These are phyloP conservation scores for Menura novaehollandiae DNA, from an alignment of 2,113 vertebrate genomes.

Conservation along the genomic window DNA sequence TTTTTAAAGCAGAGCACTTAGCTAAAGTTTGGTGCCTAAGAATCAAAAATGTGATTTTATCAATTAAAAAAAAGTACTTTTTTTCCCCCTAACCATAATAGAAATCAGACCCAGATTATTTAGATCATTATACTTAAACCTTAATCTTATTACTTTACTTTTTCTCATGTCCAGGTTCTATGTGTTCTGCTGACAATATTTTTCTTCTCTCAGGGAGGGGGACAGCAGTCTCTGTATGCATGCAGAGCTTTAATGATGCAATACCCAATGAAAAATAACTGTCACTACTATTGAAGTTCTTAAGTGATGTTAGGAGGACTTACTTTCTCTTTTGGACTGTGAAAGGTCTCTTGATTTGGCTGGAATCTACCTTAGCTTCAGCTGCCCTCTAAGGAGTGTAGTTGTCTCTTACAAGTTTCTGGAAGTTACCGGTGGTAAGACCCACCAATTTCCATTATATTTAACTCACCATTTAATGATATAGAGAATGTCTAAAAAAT, in stretches of 20 bases:
- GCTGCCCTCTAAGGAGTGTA: neutral
- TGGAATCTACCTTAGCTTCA: neutral
- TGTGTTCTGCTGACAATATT: neutral
- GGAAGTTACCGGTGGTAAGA: neutral
- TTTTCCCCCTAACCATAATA: neutral
- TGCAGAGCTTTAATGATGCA: neutral
- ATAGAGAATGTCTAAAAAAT: neutral
- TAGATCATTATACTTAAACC: neutral
- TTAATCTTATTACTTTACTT: neutral
- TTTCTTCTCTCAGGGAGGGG: neutral
- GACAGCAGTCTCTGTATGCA: neutral
- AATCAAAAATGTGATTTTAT: fast-evolving
- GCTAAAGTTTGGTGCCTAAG: neutral
- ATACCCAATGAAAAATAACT: neutral
- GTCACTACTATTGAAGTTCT: neutral
- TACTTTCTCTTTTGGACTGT: neutral
- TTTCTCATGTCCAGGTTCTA: neutral
- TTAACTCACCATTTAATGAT: neutral
- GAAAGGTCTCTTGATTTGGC: neutral
- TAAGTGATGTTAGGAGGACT: neutral
- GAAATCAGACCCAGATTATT: neutral
- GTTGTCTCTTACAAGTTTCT: neutral
- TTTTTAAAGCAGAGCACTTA: neutral
- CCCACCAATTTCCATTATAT: neutral
- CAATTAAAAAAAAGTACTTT: neutral